phyloP scores from a whole-genome alignment of 2,888 invertebrate species.

The Emmelina monodactyla region DNA sequence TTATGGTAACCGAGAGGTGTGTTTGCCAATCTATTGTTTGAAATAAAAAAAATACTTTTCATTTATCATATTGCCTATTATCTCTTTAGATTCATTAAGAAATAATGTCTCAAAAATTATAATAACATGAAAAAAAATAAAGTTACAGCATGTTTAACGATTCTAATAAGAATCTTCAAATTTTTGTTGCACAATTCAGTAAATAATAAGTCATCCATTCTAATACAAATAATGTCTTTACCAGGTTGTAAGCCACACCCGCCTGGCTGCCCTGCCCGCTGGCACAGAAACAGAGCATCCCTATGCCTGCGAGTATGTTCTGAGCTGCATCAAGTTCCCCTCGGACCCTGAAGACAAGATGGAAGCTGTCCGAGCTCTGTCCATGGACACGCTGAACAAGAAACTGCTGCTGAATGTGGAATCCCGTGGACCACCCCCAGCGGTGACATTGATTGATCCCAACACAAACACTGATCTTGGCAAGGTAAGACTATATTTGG shows the following conservation, averaged over 20 bases:
- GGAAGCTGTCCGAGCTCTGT: constrained; percentile 75
- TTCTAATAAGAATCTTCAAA: too few species aligned
- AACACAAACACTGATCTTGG: constrained; percentile 58
- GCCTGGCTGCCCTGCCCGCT: constrained; percentile 84
- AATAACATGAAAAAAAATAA: too few species aligned
- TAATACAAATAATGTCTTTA: too few species aligned
- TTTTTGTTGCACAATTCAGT: too few species aligned
- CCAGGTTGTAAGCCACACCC: constrained; percentile 68
- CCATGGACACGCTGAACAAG: constrained; percentile 71
- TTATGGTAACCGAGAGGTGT: constrained; percentile 92
- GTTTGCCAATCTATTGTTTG: constrained; percentile 2
- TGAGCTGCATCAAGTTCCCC: constrained; percentile 87
- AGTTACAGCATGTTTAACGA: too few species aligned
- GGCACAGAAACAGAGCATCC: constrained; percentile 73
- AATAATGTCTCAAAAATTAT: too few species aligned
- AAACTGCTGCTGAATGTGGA: constrained; percentile 86
- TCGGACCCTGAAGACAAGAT: constrained; percentile 85
- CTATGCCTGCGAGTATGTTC: constrained; percentile 85
- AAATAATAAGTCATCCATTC: too few species aligned
- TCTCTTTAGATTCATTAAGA: too few species aligned
- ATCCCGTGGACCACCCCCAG: constrained; percentile 68
- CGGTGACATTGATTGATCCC: constrained; percentile 62
- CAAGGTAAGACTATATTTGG: too few species aligned
- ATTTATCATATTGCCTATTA: too few species aligned
- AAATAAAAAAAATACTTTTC: too few species aligned